These are phyloP conservation scores for Parnassius mnemosyne DNA, from an alignment of 2,888 invertebrate species.

Conservation along the genomic window DNA sequence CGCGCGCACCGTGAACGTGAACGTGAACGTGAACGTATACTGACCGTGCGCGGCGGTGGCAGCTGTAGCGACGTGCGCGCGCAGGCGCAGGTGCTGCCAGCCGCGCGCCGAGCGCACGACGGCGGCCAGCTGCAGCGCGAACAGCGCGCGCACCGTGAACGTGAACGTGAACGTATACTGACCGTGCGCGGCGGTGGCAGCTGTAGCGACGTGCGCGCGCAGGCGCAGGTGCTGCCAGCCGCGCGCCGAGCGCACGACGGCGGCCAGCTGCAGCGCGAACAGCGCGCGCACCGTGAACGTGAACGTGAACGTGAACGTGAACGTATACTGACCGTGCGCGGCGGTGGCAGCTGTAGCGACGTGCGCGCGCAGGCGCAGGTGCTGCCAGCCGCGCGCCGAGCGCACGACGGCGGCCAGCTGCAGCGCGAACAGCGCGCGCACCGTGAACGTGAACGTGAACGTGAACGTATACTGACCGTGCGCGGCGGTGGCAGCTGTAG, in stretches of 20 bases:
- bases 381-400: slow-evolving; percentile 94
- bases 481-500: slow-evolving; percentile 53
- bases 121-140: too few relatives aligned
- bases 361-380: slow-evolving; percentile 91
- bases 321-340: not conserved
- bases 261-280: slow-evolving; percentile 98
- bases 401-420: slow-evolving; percentile 97
- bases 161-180: too few relatives aligned
- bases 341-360: slow-evolving; percentile 80
- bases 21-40: too few relatives aligned
- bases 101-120: too few relatives aligned
- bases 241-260: slow-evolving; percentile 95
- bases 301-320: slow-evolving; percentile 82
- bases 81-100: too few relatives aligned
- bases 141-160: too few relatives aligned
- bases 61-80: too few relatives aligned
- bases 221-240: slow-evolving; percentile 93
- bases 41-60: too few relatives aligned
- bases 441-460: slow-evolving; percentile 88
- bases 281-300: slow-evolving; percentile 93
- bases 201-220: slow-evolving; percentile 89
- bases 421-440: slow-evolving; percentile 95
- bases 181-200: slow-evolving; percentile 40
- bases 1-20: too few relatives aligned
- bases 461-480: not conserved